Base-by-base conservation (phyloP, 37 sponge, comb jelly and placozoan genomes). In the Cladorhizidae sp. region DNA sequence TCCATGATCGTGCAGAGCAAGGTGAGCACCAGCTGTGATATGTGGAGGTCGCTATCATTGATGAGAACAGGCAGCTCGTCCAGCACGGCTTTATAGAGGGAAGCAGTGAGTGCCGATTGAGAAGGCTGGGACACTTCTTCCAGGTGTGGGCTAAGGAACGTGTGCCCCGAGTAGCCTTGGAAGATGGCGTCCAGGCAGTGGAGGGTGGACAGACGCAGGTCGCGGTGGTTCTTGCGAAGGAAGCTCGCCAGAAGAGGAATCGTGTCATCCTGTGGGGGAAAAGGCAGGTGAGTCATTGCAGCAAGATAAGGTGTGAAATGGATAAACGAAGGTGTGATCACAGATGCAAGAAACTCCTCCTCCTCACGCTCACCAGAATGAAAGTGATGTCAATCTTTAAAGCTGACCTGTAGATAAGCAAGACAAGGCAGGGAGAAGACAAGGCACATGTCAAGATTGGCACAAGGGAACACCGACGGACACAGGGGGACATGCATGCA, bases 171-270 rank as follows among this genome's bases (percentile, higher is more conserved):
- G 54, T 93, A 98, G 32, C 70, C 70, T 37, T 77, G 68, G 57
- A 98, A 71, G 35, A 98, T 64, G 40, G 83, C 90, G 32, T 86
- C 79, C 32, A 95, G 81, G 70, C 92, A 89, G 64, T 78, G 73
- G 73, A 98, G 86, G 18, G 94, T 93, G 7, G 99, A 90, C 40
- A 98, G 89, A 33, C 80, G 70, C 31, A 98, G 93, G 32, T 97
- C 95, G 32, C 99, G 83, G 54, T 96, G 97, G 65, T 93, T 98
- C 87, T 98, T 98, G 17, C 99, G 75, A 1, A 98, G 96, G 79
- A 93, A 98, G 38, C 96, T 76, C 3, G 97, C 93, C 63, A 96
- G 58, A 23, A 98, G 88, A 15, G 94, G 96, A 70, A 98, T 71
- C 2, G 88, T 78, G 9, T 93, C 93, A 40, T 75, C 68, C 97